These are phyloP conservation scores for Amblyraja radiata DNA, from an alignment of 2,797 vertebrate species.

Conservation along the genomic window DNA sequence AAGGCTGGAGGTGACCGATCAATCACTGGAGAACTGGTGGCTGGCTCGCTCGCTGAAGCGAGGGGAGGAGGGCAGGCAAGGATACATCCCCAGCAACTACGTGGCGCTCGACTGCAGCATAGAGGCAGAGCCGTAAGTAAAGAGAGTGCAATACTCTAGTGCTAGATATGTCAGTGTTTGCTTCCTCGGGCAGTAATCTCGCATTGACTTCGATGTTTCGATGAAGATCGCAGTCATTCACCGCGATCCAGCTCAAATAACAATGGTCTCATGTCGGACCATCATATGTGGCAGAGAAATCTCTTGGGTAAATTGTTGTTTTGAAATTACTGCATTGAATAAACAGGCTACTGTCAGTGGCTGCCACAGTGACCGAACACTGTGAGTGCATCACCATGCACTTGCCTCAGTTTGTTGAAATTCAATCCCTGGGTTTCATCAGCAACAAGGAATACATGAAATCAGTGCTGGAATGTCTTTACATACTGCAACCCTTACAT, in stretches of 20 bases:
- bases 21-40: constrained; percentile 75
- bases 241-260: not conserved
- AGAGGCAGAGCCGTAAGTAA: constrained; percentile 80
- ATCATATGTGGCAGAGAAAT: too few relatives aligned
- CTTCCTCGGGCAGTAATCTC: not conserved
- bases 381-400: too few relatives aligned
- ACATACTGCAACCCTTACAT: not conserved
- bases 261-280: too few relatives aligned
- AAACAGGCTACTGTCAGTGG: too few relatives aligned
- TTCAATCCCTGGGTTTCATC: not conserved
- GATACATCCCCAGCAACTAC: constrained; percentile 88
- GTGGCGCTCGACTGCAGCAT: constrained; percentile 76
- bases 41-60: constrained; percentile 60
- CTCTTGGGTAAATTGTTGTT: too few relatives aligned
- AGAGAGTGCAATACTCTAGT: not conserved
- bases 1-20: constrained; percentile 63
- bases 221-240: not conserved
- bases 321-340: too few relatives aligned
- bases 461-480: not conserved
- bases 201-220: too few relatives aligned
- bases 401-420: not conserved
- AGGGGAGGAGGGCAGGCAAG: constrained; percentile 50
- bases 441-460: not conserved
- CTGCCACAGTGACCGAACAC: too few relatives aligned
- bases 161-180: not conserved